Conservation (phyloP, 2,113 vertebrate species). For the Elaphurus davidianus region DNA sequence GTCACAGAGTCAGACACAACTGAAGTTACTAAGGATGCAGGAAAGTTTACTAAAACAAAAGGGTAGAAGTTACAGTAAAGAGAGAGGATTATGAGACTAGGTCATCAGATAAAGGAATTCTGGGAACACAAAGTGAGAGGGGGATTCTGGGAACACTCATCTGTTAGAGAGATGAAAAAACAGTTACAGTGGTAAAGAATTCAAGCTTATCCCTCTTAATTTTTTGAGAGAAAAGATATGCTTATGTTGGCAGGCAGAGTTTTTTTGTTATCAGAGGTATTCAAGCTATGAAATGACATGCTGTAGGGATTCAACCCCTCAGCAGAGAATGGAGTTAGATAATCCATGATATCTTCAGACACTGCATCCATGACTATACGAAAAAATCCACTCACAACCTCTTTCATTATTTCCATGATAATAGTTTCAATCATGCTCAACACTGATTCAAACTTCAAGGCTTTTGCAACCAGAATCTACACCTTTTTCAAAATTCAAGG, state of each 20-base stretch:
- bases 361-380: not conserved
- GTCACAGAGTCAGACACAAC: not conserved
- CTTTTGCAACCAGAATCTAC: slow-evolving; percentile 18
- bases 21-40: not conserved
- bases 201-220: not conserved
- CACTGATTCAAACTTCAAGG: not conserved
- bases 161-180: not conserved
- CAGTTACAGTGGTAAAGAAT: not conserved
- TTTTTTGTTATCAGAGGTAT: not conserved
- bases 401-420: slow-evolving; percentile 11
- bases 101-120: not conserved
- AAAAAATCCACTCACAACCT: not conserved
- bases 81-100: not conserved
- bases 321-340: not conserved
- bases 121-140: not conserved
- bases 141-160: not conserved
- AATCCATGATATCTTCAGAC: not conserved
- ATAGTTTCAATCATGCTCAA: slow-evolving; percentile 33
- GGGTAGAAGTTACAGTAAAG: not conserved
- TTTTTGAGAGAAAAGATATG: not conserved
- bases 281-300: not conserved
- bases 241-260: not conserved
- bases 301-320: not conserved
- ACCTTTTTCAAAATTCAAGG: slow-evolving; percentile 46
- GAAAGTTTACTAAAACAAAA: not conserved